phyloP scores from a whole-genome alignment of 2,888 invertebrate species.

The Luffia ferchaultella region DNA sequence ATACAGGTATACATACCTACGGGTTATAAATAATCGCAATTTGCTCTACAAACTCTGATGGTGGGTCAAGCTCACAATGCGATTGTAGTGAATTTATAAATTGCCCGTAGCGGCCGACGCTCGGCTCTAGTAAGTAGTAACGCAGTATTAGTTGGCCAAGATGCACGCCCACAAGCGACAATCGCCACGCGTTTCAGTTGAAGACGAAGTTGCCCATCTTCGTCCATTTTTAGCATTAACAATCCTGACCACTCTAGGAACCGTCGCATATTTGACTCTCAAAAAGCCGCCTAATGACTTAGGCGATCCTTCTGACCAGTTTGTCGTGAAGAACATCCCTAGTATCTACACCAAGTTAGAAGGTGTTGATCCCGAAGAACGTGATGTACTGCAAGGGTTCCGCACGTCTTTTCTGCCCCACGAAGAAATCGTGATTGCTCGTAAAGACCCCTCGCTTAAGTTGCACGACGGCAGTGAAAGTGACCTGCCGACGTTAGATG shows the following conservation, averaged over 20 bases:
- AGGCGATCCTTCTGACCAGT: constrained; percentile 44
- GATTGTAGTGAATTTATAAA: not conserved
- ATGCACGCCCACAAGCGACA: constrained; percentile 42
- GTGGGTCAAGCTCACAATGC: not conserved
- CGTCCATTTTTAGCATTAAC: constrained; percentile 30
- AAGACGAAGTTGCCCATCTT: constrained; percentile 35
- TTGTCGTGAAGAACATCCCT: constrained; percentile 39
- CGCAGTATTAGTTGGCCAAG: constrained; percentile 27
- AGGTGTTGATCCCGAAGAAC: constrained; percentile 57
- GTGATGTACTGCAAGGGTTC: constrained; percentile 67
- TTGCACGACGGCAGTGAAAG: constrained; percentile 20
- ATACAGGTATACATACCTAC: no score
- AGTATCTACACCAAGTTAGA: constrained; percentile 41
- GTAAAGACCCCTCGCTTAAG: constrained; percentile 20
- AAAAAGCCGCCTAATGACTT: constrained; percentile 29
- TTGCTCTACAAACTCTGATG: not conserved
- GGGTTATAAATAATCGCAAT: not conserved
- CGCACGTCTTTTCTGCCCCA: constrained; percentile 70
- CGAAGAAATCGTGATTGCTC: constrained; percentile 53
- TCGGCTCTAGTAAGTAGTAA: not conserved
- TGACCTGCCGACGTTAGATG: not conserved
- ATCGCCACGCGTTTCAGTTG: constrained; percentile 30
- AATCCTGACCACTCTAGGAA: constrained; percentile 22
- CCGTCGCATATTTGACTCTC: constrained; percentile 30
- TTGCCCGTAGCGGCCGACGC: not conserved